Evolutionary conservation across 2,888 invertebrate species (phyloP), one percentile per base, ranked within the genome.

Genomic region (Cataglyphis rosenhaueri): DNA sequence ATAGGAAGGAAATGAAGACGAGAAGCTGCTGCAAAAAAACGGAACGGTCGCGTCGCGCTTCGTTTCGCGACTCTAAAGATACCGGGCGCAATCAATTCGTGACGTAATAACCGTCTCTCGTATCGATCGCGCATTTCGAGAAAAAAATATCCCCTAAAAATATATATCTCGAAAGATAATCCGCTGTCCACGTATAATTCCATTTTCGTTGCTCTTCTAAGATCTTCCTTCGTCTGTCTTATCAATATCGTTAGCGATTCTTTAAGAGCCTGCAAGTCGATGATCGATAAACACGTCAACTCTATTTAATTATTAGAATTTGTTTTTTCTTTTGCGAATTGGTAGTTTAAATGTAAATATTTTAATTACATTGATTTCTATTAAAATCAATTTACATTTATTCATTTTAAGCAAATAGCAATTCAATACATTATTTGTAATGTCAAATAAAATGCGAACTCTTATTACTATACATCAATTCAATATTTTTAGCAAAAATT

Each of bases 1-100:
- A 61, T 35, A 64, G 62, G 64, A 65, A 82, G 81, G 81, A 82
- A 76, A 82, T 73, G 81, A 81, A 81, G 78, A 75, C 64, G 62
- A 41, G 76, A 62, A 62, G 81, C 75, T 38, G 32, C 64, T 52
- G 81, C 48, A 10, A n/a, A 2, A 8, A 8, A 52, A 25, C 35
- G 75, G 62, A 74, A 76, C 32, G 44, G 18, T 29, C 70, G 71
- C 68, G 41, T 44, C 68, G 57, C 68, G 78, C 78, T 78, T 59
- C 78, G 71, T 59, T 59, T 59, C 78, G 59, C 59, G 78, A 35
- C 25, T 70, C 44, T 79, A 59, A 59, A 70, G 59, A 79, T 79
- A 70, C 71, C 25, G 78, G 44, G 52, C 48, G 59, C 44, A 78
- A 79, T 79, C 78, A 79, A 79, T 79, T 79, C 44, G 57, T 59